phyloP scores from a whole-genome alignment of 2,797 vertebrate genomes.

The Anolis apletophallus region DNA sequence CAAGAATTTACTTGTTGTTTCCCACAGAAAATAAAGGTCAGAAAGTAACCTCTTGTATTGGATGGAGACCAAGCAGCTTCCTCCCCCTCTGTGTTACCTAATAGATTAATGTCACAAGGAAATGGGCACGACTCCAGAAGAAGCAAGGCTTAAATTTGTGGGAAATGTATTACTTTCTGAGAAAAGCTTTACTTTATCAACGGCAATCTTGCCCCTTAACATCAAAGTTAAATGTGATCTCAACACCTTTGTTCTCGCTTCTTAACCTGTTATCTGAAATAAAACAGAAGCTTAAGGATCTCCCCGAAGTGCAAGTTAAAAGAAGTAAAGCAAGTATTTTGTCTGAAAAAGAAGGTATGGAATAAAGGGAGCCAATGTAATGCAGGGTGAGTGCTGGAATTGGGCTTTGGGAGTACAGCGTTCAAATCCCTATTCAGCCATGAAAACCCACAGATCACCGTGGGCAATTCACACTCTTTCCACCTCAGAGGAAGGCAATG shows the following conservation, averaged over 20 bases:
- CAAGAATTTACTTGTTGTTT: conserved; percentile 11
- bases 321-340: neutral
- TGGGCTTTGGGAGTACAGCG: too few relatives aligned
- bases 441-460: too few relatives aligned
- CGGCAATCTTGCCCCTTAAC: conserved; percentile 4
- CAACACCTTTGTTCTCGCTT: conserved; percentile 3
- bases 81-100: neutral
- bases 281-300: neutral
- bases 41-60: neutral
- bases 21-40: neutral
- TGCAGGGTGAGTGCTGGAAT: too few relatives aligned
- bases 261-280: conserved; percentile 5
- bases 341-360: neutral
- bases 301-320: neutral
- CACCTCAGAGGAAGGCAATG: too few relatives aligned
- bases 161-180: neutral
- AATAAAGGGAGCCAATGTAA: neutral
- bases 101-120: conserved; percentile 18
- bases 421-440: too few relatives aligned
- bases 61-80: neutral
- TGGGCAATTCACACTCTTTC: too few relatives aligned
- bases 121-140: conserved; percentile 3
- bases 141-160: neutral
- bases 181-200: neutral
- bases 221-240: conserved; percentile 10